phyloP scores from a whole-genome alignment of 1,140 invertebrate genomes.

The Drosophila oshimai region DNA sequence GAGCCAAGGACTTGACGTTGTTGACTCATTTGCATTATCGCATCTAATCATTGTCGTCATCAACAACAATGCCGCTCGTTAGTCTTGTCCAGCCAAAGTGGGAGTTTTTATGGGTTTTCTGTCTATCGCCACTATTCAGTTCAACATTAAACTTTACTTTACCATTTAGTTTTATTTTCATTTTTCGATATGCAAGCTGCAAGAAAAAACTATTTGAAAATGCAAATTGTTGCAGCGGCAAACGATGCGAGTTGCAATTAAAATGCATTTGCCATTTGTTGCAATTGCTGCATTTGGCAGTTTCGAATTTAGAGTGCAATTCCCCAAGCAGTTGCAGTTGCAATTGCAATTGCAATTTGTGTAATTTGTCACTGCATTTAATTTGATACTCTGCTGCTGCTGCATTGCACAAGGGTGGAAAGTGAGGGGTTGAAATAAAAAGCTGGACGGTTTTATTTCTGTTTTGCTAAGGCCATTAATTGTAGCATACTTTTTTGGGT shows the following conservation, averaged over 20 bases:
- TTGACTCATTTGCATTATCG: slow-evolving; percentile 80
- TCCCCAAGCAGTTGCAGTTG: slow-evolving; percentile 2
- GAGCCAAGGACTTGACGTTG: slow-evolving; percentile 16
- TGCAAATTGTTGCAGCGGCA: slow-evolving; percentile 35
- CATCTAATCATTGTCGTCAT: slow-evolving; percentile 81
- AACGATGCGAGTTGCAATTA: slow-evolving; percentile 60
- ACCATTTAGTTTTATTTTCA: slow-evolving; percentile 54
- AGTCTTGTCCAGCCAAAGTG: slow-evolving; percentile 36
- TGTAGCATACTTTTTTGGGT: slow-evolving; percentile 23
- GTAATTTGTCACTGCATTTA: slow-evolving; percentile 73
- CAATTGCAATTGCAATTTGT: slow-evolving; percentile 57
- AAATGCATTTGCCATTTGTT: slow-evolving; percentile 73
- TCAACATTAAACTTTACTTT: slow-evolving; percentile 15
- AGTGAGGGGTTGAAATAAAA: neutral
- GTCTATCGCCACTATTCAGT: neutral
- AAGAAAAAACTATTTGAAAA: slow-evolving; percentile 29
- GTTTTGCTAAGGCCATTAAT: slow-evolving; percentile 12
- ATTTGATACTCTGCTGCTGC: slow-evolving; percentile 33
- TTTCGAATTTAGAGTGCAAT: slow-evolving; percentile 41
- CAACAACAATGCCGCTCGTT: slow-evolving; percentile 77
- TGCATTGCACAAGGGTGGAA: neutral
- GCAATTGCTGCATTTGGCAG: slow-evolving; percentile 36
- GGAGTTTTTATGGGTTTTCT: neutral
- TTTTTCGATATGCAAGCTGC: slow-evolving; percentile 27
- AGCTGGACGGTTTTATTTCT: slow-evolving; percentile 7